Conservation (phyloP, 2,888 invertebrate species). For the Trypoxylon attenuatum region DNA sequence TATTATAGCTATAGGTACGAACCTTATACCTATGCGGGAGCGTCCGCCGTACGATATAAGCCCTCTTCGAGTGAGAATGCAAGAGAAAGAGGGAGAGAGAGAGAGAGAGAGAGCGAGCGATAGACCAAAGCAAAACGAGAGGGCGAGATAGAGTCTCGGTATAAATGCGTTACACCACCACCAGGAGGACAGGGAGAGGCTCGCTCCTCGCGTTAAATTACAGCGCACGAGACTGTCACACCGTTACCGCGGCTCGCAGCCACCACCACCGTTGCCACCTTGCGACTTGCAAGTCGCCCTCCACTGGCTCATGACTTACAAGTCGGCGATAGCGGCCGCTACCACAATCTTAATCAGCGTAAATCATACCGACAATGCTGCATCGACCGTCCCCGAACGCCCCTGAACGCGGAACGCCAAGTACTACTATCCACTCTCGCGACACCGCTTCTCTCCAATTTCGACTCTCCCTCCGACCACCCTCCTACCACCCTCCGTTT, state of each 20-base stretch:
- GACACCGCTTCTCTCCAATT: slow-evolving; percentile 14
- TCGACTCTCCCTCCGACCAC: too few species aligned
- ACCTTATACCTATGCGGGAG: slow-evolving; percentile 56
- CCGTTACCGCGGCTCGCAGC: slow-evolving; percentile 42
- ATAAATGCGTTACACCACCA: slow-evolving; percentile 60
- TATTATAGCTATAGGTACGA: slow-evolving; percentile 64
- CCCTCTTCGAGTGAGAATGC: slow-evolving; percentile 28
- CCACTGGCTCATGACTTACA: slow-evolving; percentile 63
- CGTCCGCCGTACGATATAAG: slow-evolving; percentile 50
- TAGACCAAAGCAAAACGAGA: neutral
- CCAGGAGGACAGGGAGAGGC: too few species aligned
- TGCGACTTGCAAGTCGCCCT: slow-evolving; percentile 56
- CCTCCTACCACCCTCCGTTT: neutral
- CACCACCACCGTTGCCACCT: too few species aligned
- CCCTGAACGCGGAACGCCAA: slow-evolving; percentile 1
- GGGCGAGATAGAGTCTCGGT: slow-evolving; percentile 17
- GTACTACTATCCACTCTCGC: slow-evolving; percentile 5
- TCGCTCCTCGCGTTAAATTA: slow-evolving; percentile 66
- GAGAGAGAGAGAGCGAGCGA: slow-evolving; percentile 4
- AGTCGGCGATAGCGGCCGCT: slow-evolving; percentile 70
- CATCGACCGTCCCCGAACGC: slow-evolving; percentile 42
- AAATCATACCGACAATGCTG: slow-evolving; percentile 71
- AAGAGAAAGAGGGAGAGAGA: slow-evolving; percentile 10
- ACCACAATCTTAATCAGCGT: slow-evolving; percentile 73
- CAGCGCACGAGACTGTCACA: slow-evolving; percentile 52